Conservation (phyloP, 2,113 vertebrate genomes). For the Atlantisia rogersi region DNA sequence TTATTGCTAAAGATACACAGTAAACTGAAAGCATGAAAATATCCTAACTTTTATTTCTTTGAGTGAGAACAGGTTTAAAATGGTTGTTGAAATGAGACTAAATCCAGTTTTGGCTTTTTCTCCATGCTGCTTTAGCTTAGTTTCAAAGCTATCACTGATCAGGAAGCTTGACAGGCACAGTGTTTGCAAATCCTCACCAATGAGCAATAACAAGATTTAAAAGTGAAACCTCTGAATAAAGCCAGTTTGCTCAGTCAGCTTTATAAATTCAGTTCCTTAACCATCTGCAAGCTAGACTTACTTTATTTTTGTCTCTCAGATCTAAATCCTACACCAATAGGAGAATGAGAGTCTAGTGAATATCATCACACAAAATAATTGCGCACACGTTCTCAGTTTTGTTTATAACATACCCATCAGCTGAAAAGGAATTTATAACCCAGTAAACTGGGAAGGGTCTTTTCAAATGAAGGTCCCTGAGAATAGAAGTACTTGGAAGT, state of each 20-base stretch:
- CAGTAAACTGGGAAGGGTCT: neutral
- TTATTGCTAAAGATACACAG: neutral
- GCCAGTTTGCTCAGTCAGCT: constrained; percentile 43
- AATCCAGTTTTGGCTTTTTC: constrained; percentile 49
- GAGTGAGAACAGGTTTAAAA: constrained; percentile 43
- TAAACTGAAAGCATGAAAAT: constrained; percentile 30
- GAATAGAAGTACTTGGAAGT: neutral
- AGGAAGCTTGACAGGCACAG: constrained; percentile 59
- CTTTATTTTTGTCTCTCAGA: constrained; percentile 19
- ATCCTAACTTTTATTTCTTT: constrained; percentile 40
- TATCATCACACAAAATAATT: constrained; percentile 16
- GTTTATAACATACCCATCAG: neutral
- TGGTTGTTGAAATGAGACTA: constrained; percentile 54
- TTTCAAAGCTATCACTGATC: constrained; percentile 69
- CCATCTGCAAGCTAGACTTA: constrained; percentile 19
- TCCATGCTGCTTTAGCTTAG: constrained; percentile 52
- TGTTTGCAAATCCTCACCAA: constrained; percentile 67
- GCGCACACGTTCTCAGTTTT: neutral
- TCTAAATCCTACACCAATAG: neutral
- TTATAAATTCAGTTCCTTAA: constrained; percentile 40
- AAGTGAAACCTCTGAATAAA: constrained; percentile 53
- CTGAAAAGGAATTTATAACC: neutral
- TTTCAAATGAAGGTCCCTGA: neutral
- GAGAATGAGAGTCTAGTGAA: constrained; percentile 6
- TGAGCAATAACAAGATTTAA: constrained; percentile 67